Conservation (phyloP, 1,140 invertebrate genomes). For the Ceratoteleas bidentatus region DNA sequence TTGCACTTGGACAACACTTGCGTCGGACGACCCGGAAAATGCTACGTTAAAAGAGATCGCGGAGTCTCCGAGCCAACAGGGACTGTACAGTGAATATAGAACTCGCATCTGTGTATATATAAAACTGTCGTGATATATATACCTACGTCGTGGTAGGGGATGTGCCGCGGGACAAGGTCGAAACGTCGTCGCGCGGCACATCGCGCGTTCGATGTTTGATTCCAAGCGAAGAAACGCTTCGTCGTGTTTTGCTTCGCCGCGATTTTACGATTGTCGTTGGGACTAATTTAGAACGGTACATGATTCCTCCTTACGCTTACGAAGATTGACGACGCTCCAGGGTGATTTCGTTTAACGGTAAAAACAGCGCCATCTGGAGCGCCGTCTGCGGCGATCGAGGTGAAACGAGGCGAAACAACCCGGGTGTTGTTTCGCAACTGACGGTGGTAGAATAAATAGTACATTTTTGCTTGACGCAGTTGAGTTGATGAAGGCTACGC, state of each 20-base stretch:
- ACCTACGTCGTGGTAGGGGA: constrained; percentile 9
- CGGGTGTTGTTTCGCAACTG: too few species aligned
- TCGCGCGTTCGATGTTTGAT: constrained; percentile 74
- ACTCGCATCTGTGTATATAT: constrained; percentile 21
- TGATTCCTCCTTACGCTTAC: constrained; percentile 12
- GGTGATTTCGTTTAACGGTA: background rate
- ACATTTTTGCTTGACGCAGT: too few species aligned
- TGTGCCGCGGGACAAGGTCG: constrained; percentile 33
- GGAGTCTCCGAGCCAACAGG: constrained; percentile 66
- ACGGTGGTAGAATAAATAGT: too few species aligned
- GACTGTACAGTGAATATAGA: constrained; percentile 68
- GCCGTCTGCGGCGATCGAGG: too few species aligned
- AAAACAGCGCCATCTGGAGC: too few species aligned
- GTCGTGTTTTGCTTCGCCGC: constrained; percentile 54
- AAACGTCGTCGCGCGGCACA: constrained; percentile 66
- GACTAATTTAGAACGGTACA: constrained; percentile 69
- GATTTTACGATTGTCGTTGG: constrained; percentile 73
- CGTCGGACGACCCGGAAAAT: constrained; percentile 38
- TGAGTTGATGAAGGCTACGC: too few species aligned
- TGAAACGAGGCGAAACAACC: too few species aligned
- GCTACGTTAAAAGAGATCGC: constrained; percentile 73
- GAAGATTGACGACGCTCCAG: background rate
- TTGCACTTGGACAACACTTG: constrained; percentile 47
- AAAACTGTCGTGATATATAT: constrained; percentile 1
- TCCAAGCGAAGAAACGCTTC: constrained; percentile 63